phyloP scores from a whole-genome alignment of 2,888 invertebrate genomes.

The Drosophila imparisetae region DNA sequence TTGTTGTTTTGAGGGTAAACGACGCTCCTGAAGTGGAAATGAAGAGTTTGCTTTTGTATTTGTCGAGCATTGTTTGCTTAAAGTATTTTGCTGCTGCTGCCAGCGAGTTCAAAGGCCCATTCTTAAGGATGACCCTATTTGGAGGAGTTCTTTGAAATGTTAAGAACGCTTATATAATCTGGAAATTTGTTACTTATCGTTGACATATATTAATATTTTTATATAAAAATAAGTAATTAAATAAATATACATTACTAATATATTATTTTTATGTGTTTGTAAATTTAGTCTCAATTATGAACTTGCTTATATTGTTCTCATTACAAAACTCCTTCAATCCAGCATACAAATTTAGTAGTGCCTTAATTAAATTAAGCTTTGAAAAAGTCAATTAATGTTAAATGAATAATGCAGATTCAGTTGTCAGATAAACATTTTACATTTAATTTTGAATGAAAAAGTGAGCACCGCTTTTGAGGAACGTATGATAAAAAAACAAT shows the following conservation, averaged over 20 bases:
- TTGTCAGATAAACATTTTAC: conserved; percentile 42
- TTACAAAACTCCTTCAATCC: background rate
- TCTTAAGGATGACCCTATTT: conserved; percentile 35
- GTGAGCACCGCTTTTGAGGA: conserved; percentile 55
- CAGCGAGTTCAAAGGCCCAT: conserved; percentile 14
- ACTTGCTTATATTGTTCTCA: background rate
- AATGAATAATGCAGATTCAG: background rate
- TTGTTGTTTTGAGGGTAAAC: conserved; percentile 34
- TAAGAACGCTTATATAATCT: too few relatives aligned
- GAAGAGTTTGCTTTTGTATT: conserved; percentile 57
- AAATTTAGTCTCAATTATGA: background rate
- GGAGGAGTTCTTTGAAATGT: background rate
- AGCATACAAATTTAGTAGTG: conserved; percentile 24
- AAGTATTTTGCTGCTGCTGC: conserved; percentile 20
- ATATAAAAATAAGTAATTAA: background rate
- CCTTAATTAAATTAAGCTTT: conserved; percentile 48
- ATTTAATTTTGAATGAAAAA: conserved; percentile 53
- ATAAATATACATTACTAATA: background rate
- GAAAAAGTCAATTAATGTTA: conserved; percentile 23
- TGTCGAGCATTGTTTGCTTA: conserved; percentile 48
- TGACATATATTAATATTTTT: background rate
- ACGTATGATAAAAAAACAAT: conserved; percentile 65
- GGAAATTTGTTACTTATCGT: background rate
- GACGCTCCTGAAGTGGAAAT: conserved; percentile 47
- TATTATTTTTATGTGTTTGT: background rate